phyloP scores from a whole-genome alignment of 1,140 invertebrate species.

The Zaprionus davidi region DNA sequence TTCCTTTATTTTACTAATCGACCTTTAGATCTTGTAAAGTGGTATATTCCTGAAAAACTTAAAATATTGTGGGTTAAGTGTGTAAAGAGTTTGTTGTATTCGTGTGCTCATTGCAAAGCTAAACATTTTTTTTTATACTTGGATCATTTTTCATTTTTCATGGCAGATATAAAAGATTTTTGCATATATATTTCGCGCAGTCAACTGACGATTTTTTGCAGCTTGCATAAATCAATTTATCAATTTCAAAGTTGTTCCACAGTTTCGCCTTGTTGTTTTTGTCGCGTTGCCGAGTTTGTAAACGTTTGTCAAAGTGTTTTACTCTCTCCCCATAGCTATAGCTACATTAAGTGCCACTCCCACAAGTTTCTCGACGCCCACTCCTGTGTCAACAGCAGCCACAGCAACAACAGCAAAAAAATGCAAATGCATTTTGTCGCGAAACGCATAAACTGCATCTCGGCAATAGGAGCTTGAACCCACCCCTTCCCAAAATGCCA shows the following conservation, averaged over 20 bases:
- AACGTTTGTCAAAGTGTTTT: constrained; percentile 81
- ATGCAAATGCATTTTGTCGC: constrained; percentile 74
- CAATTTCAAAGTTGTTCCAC: constrained; percentile 74
- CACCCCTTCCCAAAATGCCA: neutral
- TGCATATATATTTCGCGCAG: constrained; percentile 45
- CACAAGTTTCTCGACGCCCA: constrained; percentile 5
- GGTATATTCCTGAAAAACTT: neutral
- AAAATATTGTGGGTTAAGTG: constrained; percentile 29
- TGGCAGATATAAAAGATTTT: constrained; percentile 49
- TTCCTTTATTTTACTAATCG: neutral
- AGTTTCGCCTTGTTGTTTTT: constrained; percentile 48
- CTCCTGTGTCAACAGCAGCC: constrained; percentile 35
- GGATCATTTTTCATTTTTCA: constrained; percentile 65
- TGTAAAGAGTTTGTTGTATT: constrained; percentile 22
- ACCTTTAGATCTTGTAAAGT: neutral
- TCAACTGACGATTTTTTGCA: constrained; percentile 58
- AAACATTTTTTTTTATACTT: constrained; percentile 13
- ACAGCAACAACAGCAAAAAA: constrained; percentile 43
- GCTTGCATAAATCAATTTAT: constrained; percentile 80
- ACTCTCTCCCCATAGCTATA: constrained; percentile 48
- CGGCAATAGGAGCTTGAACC: constrained; percentile 12
- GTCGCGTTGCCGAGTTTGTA: constrained; percentile 69
- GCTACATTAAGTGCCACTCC: constrained; percentile 16
- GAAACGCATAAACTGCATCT: constrained; percentile 66
- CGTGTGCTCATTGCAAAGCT: constrained; percentile 8